Base-by-base conservation (phyloP, 2,888 invertebrate genomes). In the Cheilosia soror region DNA sequence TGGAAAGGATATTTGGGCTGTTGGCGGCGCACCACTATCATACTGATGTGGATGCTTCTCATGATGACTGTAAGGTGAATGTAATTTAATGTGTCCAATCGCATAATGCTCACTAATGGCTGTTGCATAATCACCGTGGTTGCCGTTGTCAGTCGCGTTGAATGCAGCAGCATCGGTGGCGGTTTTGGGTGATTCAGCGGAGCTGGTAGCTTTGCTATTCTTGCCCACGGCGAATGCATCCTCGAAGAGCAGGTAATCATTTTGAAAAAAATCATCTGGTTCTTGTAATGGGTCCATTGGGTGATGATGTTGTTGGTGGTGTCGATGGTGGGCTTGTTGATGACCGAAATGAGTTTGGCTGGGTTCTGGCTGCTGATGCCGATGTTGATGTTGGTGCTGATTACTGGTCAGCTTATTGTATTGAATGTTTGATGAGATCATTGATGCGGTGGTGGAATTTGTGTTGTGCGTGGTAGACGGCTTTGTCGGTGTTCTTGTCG, bases 51-150 rank as follows among this genome's bases (percentile, higher is more conserved):
- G 63, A 37, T 65, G 83, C 40, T 51, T 69, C 11, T 53, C 57
- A 6, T 68, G 81, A 47, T 57, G 72, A 62, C 55, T 62, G 76
- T 80, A 85, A 66, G 85, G 66, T 71, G 80, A 44, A 57, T 75
- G 84, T 81, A 81, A 85, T 72, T 85, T 85, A 81, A 85, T 85
- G 81, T 79, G 66, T 11, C 57, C 83, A 66, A 83, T 60, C 53
- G 83, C 27, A 47, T 79, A 87, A 87, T 87, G 66, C 51, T 80
- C 82, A 51, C 68, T 80, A 83, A 80, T 87, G 75, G 72, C 87
- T 86, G 87, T 81, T 86, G 86, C 88, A 88, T 81, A 88, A 88
- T 87, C 77, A 57, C 77, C 55, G 83, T 87, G 68, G 75, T 68
- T 68, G 62, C 44, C 68, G 62, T 73, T 85, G 80, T 60, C 76